Evolutionary conservation across 2,888 invertebrate species (phyloP).

Genomic region (Boloria euphrosyne): DNA sequence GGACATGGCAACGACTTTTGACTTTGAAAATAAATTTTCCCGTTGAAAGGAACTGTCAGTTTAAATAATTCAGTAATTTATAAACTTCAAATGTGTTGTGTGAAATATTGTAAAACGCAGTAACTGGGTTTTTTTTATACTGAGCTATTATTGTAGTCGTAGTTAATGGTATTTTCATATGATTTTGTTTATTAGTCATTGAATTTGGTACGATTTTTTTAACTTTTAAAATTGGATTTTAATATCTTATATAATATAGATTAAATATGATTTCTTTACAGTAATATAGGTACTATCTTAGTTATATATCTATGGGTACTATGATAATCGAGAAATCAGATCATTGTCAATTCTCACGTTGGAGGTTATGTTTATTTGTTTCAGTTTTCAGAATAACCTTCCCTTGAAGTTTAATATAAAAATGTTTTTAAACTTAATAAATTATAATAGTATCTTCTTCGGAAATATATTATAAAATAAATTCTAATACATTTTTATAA

Average conservation of each 20-base stretch:
- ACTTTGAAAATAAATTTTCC: background rate
- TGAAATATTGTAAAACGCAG: background rate
- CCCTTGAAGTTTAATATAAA: slow-evolving; percentile 54
- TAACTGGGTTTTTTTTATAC: too few relatives aligned
- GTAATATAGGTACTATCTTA: background rate
- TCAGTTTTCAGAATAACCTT: slow-evolving; percentile 54
- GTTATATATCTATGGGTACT: slow-evolving; percentile 3
- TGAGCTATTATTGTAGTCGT: too few relatives aligned
- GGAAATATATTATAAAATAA: slow-evolving; percentile 12
- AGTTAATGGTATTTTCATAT: too few relatives aligned
- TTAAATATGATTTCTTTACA: background rate
- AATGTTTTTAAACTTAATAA: slow-evolving; percentile 28
- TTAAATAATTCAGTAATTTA: slow-evolving; percentile 1
- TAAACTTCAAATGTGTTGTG: slow-evolving; percentile 4
- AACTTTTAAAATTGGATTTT: too few relatives aligned
- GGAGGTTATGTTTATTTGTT: slow-evolving; percentile 44
- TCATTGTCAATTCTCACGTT: slow-evolving; percentile 48
- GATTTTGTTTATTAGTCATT: too few relatives aligned
- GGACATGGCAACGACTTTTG: background rate
- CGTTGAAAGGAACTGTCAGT: background rate
- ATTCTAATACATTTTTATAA: slow-evolving; percentile 9
- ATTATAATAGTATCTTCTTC: slow-evolving; percentile 3
- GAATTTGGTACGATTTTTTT: too few relatives aligned
- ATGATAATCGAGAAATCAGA: slow-evolving; percentile 14
- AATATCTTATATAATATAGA: too few relatives aligned